phyloP scores from a whole-genome alignment of 1,140 invertebrate genomes.

The Panagrolaimus sp. region DNA sequence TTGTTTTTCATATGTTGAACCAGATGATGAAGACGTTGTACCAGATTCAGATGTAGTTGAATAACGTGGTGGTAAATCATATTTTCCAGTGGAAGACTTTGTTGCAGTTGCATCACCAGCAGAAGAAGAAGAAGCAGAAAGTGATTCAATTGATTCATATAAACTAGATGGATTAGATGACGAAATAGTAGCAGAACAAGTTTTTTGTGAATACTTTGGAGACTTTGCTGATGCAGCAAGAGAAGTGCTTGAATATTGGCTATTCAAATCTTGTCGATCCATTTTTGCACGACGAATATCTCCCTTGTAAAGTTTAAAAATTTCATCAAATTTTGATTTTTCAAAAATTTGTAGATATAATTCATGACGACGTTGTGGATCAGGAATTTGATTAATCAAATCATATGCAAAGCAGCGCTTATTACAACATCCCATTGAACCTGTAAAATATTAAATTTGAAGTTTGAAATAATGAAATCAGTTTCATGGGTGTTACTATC shows the following conservation, averaged over 20 bases:
- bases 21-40: background rate
- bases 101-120: too few species aligned
- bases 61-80: background rate
- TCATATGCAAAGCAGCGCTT: background rate
- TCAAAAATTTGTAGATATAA: conserved; percentile 62
- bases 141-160: too few species aligned
- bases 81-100: background rate
- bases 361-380: background rate
- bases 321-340: conserved; percentile 15
- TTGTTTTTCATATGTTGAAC: too few species aligned
- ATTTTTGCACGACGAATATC: background rate
- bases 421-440: background rate
- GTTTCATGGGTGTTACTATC: too few species aligned
- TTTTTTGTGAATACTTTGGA: too few species aligned
- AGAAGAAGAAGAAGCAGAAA: too few species aligned
- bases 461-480: too few species aligned
- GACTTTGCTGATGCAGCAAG: too few species aligned
- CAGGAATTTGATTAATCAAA: background rate
- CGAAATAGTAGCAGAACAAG: too few species aligned
- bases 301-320: conserved; percentile 24
- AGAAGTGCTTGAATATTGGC: background rate
- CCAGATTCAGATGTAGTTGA: background rate
- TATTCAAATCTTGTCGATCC: background rate
- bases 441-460: too few species aligned
- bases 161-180: too few species aligned